Evolutionary conservation across 2,888 invertebrate genomes (phyloP).

Genomic region (Sclerodermus sp.): DNA sequence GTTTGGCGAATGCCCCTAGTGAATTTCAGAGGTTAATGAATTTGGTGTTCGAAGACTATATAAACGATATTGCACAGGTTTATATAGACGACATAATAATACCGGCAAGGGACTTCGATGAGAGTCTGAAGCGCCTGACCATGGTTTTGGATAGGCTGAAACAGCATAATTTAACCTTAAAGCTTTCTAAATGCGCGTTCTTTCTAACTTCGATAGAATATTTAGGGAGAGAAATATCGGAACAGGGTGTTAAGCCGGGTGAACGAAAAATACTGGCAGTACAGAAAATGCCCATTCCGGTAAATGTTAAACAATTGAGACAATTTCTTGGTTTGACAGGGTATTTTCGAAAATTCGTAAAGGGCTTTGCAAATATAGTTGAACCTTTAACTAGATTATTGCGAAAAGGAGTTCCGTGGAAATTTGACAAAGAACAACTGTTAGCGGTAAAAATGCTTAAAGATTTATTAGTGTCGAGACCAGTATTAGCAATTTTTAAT

Average conservation of each 20-base stretch:
- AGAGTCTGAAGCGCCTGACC: constrained; percentile 26
- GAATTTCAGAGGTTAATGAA: constrained; percentile 35
- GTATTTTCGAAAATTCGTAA: constrained; percentile 13
- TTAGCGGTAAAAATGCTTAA: background rate
- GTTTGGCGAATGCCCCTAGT: constrained; percentile 32
- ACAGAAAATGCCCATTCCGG: constrained; percentile 12
- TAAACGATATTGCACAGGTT: constrained; percentile 16
- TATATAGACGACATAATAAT: constrained; percentile 42
- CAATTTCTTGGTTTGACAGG: constrained; percentile 12
- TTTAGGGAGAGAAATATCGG: constrained; percentile 35
- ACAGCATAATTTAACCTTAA: constrained; percentile 32
- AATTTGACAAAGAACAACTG: background rate
- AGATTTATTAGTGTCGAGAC: background rate
- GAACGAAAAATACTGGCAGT: constrained; percentile 16
- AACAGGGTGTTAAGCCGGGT: constrained; percentile 25
- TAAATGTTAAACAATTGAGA: constrained; percentile 1
- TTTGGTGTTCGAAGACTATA: constrained; percentile 18
- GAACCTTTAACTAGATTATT: background rate
- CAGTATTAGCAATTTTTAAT: constrained; percentile 4
- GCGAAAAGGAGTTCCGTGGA: background rate
- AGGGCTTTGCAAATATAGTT: background rate
- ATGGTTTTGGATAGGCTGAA: constrained; percentile 24
- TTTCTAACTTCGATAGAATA: constrained; percentile 27
- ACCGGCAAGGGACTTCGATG: constrained; percentile 21
- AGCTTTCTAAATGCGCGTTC: constrained; percentile 34